A percentile compares a stretch with the other conserved stretches of the same genome.
Evolutionary conservation across 1,140 invertebrate species (phyloP).

Genomic region (Euwallacea similis): DNA sequence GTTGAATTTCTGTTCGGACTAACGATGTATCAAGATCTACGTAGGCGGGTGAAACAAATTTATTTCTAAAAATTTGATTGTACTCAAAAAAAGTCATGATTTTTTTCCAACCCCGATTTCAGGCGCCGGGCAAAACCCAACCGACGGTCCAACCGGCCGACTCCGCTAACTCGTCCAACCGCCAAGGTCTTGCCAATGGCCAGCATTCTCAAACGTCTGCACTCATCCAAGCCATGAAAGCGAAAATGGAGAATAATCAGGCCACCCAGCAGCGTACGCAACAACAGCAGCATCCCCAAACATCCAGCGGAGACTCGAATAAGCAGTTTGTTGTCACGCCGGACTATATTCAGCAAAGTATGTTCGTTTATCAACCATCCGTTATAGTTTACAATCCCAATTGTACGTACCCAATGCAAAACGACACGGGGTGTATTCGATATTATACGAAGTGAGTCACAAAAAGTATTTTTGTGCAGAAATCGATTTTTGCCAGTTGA

Average conservation of each 20-base stretch:
- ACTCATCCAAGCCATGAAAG: constrained; percentile 50
- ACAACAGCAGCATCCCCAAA: constrained; percentile 51
- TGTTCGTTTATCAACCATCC: constrained; percentile 57
- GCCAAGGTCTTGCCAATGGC: constrained; percentile 51
- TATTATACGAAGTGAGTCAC: constrained; percentile 34
- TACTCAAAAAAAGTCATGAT: too few relatives aligned
- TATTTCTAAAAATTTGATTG: too few relatives aligned
- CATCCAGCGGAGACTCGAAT: constrained; percentile 54
- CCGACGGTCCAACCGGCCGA: constrained; percentile 36
- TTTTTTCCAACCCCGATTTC: background rate
- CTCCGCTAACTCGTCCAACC: constrained; percentile 24
- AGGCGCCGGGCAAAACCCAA: constrained; percentile 13
- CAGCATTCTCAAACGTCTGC: constrained; percentile 49
- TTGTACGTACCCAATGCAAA: constrained; percentile 54
- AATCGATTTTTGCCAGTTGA: too few relatives aligned
- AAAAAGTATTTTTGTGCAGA: background rate
- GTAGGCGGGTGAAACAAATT: too few relatives aligned
- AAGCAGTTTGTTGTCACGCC: constrained; percentile 84
- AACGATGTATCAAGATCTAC: too few relatives aligned
- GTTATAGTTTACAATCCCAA: constrained; percentile 54
- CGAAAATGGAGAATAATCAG: constrained; percentile 43
- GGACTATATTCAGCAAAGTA: constrained; percentile 88
- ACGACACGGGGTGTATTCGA: constrained; percentile 43
- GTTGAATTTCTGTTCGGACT: too few relatives aligned
- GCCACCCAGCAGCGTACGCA: constrained; percentile 32